phyloP scores from a whole-genome alignment of 1,140 invertebrate species.

The Heliconius eleuchia region DNA sequence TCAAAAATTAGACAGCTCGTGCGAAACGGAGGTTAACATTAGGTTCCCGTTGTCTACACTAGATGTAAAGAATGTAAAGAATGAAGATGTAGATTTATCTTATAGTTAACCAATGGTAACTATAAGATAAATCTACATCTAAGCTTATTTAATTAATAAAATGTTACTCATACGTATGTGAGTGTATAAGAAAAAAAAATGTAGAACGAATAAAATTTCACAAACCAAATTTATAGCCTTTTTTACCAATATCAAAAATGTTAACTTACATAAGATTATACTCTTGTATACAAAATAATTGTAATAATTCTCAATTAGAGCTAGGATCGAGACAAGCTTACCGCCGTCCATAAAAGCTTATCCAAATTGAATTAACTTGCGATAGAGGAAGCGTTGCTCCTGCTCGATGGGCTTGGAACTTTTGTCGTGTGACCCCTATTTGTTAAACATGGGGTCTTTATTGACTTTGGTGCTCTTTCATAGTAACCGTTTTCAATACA shows the following conservation, averaged over 20 bases:
- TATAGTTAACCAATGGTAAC: too few species aligned
- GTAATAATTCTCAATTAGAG: slow-evolving; percentile 17
- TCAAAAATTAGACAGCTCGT: too few species aligned
- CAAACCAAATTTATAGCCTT: too few species aligned
- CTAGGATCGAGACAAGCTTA: slow-evolving; percentile 1
- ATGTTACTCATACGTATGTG: too few species aligned
- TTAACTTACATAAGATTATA: not conserved
- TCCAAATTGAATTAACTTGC: slow-evolving; percentile 18
- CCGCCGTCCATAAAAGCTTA: slow-evolving; percentile 15
- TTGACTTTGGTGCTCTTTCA: not conserved
- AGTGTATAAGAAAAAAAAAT: too few species aligned
- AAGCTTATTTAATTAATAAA: too few species aligned
- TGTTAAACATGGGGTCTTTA: not conserved
- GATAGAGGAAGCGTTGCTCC: slow-evolving; percentile 16
- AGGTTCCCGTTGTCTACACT: too few species aligned
- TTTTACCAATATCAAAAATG: not conserved
- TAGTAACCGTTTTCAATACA: not conserved
- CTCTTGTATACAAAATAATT: not conserved
- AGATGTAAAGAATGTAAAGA: too few species aligned
- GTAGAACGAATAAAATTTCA: too few species aligned
- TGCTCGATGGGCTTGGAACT: slow-evolving; percentile 5
- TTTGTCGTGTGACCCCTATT: slow-evolving; percentile 1
- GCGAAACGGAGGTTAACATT: too few species aligned
- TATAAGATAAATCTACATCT: too few species aligned
- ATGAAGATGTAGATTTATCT: too few species aligned